Evolutionary conservation across 2,113 vertebrate genomes (phyloP).

Genomic region (Trichechus manatus): DNA sequence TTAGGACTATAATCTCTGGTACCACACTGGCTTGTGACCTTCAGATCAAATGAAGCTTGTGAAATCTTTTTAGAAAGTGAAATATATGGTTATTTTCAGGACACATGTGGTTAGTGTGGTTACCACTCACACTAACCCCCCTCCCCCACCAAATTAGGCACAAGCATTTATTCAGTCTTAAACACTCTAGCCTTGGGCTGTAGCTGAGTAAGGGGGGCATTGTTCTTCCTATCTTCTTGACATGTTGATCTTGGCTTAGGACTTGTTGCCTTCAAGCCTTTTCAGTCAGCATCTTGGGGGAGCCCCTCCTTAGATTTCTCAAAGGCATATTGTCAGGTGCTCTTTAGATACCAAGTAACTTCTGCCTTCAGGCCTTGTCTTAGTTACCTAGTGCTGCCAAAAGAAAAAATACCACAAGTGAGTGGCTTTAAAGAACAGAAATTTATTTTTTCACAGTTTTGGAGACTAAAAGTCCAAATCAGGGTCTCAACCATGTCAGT

Average conservation of each 20-base stretch:
- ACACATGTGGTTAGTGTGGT: constrained; percentile 59
- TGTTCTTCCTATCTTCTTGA: constrained; percentile 74
- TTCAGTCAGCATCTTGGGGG: constrained; percentile 65
- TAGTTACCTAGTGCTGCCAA: neutral
- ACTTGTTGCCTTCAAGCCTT: constrained; percentile 67
- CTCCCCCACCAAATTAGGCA: constrained; percentile 9
- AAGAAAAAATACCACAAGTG: neutral
- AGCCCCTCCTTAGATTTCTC: constrained; percentile 60
- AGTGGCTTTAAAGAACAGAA: neutral
- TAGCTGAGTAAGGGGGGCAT: constrained; percentile 56
- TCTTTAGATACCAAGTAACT: constrained; percentile 40
- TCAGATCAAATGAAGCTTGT: constrained; percentile 56
- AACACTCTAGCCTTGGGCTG: constrained; percentile 31
- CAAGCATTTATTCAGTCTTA: constrained; percentile 58
- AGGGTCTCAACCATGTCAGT: neutral
- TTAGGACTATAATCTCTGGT: constrained; percentile 48
- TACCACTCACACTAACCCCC: constrained; percentile 62
- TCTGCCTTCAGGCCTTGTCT: constrained; percentile 51
- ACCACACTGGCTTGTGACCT: constrained; percentile 33
- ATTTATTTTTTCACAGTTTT: neutral
- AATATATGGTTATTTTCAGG: constrained; percentile 64
- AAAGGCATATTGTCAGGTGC: constrained; percentile 66
- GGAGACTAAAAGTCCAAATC: neutral
- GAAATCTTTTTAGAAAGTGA: constrained; percentile 65
- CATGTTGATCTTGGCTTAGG: constrained; percentile 77